Evolutionary conservation across 2,113 vertebrate species (phyloP), one percentile per base, ranked within the genome.

Genomic region (Malurus melanocephalus): DNA sequence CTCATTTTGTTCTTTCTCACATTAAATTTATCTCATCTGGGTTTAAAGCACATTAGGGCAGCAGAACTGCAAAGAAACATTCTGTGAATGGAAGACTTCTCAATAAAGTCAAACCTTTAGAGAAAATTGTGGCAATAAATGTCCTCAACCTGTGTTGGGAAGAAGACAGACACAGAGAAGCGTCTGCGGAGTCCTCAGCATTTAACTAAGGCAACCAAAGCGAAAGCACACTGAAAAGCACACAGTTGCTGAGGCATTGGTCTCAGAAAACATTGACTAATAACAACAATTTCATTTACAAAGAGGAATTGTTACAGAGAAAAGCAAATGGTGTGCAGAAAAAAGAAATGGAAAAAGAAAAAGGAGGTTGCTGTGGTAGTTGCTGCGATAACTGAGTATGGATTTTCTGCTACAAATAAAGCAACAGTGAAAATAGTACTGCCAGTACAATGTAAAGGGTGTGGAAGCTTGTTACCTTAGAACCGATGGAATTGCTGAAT

Each of bases 291-390:
- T 80, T 32, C 16, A 49, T 59, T 80, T 89, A 56, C 8, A 89
- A 60, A 23, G 7, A 57, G 19, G 13, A 65, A 3, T 20, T 40
- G 18, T 5, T 60, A 24, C 32, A 13, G 16, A 64, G 6, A 19
- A 78, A 64, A 73, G 18, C 2, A 84, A 76, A 80, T 14, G 1
- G 0, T 20, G 28, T 9, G 21, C 30, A 68, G 35, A 8, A 33
- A 69, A 35, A 71, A 32, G 21, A 22, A 13, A 35, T 11, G 10
- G 20, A 55, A 45, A 27, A 48, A 53, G 6, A 59, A 38, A 66
- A 68, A 64, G 5, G 2, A 2, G 2, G 0, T 32, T 77, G 3
- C 22, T 77, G 12, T 48, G 32, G 8, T n/a, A 7, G 15, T 43
- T 57, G 24, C 42, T 87, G 6, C 6, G 65, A 33, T 33, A 60